Percentiles rank a stretch among this genome's conserved stretches.
These are phyloP conservation scores for Ariolimax columbianus DNA, from an alignment of 2,888 invertebrate species.

Conservation along the genomic window DNA sequence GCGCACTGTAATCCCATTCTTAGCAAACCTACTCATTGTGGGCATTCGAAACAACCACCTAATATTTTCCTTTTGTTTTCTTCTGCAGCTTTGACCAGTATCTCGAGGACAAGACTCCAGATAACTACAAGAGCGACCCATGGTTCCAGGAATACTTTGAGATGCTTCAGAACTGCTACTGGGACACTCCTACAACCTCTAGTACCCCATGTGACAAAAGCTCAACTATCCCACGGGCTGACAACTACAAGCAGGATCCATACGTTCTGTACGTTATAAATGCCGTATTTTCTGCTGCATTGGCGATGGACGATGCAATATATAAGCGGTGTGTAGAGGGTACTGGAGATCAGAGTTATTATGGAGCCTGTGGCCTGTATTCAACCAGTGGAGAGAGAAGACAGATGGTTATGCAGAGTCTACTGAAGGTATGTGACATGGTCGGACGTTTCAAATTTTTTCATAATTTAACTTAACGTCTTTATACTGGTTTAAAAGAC, in stretches of 20 bases:
- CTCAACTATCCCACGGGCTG: constrained; percentile 64
- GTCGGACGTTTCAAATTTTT: neutral
- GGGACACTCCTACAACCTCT: constrained; percentile 1
- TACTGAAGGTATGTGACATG: constrained; percentile 49
- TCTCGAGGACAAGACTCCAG: constrained; percentile 70
- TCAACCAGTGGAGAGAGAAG: constrained; percentile 67
- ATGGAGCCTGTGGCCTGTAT: constrained; percentile 66
- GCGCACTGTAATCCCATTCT: no score
- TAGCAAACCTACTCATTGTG: no score
- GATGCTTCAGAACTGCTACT: constrained; percentile 56
- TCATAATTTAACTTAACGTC: no score
- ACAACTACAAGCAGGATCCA: constrained; percentile 72
- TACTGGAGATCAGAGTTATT: constrained; percentile 33
- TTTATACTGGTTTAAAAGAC: no score
- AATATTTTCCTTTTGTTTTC: no score
- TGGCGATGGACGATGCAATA: constrained; percentile 61
- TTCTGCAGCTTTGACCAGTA: constrained; percentile 66
- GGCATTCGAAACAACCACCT: no score
- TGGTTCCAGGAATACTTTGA: constrained; percentile 80
- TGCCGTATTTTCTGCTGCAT: constrained; percentile 73
- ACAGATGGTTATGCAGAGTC: constrained; percentile 64
- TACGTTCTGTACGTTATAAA: constrained; percentile 76
- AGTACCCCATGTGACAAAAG: constrained; percentile 32
- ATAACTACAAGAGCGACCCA: constrained; percentile 74
- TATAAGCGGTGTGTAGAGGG: constrained; percentile 29